Evolutionary conservation across 2,113 vertebrate species (phyloP).

Genomic region (Eurystomus gularis): DNA sequence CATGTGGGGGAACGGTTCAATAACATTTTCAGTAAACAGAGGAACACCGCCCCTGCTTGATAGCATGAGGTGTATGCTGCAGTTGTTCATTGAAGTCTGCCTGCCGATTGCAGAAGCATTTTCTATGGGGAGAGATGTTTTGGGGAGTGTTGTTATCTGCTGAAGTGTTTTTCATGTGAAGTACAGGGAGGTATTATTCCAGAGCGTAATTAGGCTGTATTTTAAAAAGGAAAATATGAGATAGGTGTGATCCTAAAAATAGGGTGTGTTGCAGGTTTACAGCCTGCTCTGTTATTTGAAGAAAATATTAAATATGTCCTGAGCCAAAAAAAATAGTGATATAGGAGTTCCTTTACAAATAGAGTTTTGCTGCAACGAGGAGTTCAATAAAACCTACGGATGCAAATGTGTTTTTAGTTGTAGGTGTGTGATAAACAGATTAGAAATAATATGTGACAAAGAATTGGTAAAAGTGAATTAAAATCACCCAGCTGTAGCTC

Average conservation of each 20-base stretch:
- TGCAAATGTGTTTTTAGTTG: neutral
- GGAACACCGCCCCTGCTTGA: conserved; percentile 8
- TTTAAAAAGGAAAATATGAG: conserved; percentile 46
- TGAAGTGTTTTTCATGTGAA: neutral
- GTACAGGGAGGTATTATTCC: neutral
- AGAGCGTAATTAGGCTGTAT: neutral
- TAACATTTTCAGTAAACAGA: neutral
- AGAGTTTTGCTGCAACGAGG: neutral
- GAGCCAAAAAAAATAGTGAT: conserved; percentile 23
- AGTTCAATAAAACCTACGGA: neutral
- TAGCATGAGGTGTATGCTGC: neutral
- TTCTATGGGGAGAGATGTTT: neutral
- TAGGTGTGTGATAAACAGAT: neutral
- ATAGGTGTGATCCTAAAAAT: conserved; percentile 42
- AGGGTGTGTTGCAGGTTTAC: conserved; percentile 5
- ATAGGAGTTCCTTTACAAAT: neutral
- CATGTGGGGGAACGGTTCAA: neutral
- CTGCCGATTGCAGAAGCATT: neutral
- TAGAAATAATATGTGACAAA: neutral
- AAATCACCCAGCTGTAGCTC: neutral
- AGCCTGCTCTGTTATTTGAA: conserved; percentile 14
- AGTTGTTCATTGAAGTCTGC: neutral
- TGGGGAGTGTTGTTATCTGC: neutral
- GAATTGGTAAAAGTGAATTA: neutral
- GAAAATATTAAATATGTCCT: conserved; percentile 4